Percentiles rank a stretch among this genome's conserved stretches.
These are phyloP conservation scores for Metridium senile DNA, from an alignment of 92 coral and sea anemone genomes.

Conservation along the genomic window DNA sequence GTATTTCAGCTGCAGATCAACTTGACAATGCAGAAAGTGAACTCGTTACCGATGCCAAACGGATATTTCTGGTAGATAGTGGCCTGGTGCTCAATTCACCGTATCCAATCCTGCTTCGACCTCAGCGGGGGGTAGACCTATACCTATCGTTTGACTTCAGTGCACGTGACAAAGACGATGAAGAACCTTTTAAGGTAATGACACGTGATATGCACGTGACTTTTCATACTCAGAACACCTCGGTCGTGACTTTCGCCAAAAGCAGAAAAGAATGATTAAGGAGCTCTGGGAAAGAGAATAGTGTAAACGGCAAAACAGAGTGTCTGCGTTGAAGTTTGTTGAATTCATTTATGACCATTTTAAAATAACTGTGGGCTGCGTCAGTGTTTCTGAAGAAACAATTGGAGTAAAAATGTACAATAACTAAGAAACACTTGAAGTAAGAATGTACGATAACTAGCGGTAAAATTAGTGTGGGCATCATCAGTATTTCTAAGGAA, in stretches of 20 bases:
- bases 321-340: not conserved
- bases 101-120: conserved; percentile 73
- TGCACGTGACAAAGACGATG: conserved; percentile 72
- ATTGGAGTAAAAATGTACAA: not conserved
- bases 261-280: too few relatives aligned
- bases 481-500: too few relatives aligned
- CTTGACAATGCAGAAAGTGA: conserved; percentile 25
- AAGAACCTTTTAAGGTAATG: conserved; percentile 66
- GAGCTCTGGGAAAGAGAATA: too few relatives aligned
- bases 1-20: conserved; percentile 15
- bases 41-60: conserved; percentile 37
- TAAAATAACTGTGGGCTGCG: not conserved
- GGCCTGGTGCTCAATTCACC: conserved; percentile 88
- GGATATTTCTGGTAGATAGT: conserved; percentile 78
- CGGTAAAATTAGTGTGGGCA: too few relatives aligned
- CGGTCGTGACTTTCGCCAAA: too few relatives aligned
- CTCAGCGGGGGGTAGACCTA: conserved; percentile 76
- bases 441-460: too few relatives aligned
- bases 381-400: not conserved
- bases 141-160: conserved; percentile 85
- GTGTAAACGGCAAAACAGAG: not conserved
- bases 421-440: too few relatives aligned
- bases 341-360: too few relatives aligned
- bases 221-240: too few relatives aligned
- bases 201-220: not conserved